Conservation (phyloP, 1,140 invertebrate genomes). For the Drosophila prosaltans region DNA sequence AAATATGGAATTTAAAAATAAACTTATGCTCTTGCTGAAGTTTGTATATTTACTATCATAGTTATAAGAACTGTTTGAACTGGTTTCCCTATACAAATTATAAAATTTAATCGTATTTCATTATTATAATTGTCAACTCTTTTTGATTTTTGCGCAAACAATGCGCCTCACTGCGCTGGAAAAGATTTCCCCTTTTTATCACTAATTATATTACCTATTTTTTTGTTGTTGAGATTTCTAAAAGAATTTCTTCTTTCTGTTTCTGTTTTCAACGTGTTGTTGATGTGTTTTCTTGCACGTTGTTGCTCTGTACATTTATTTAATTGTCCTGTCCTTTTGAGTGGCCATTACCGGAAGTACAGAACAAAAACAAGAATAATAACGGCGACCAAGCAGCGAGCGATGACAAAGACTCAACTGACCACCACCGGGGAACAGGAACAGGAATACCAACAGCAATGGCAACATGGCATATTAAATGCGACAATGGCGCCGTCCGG, state of each 20-base stretch:
- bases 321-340: slow-evolving; percentile 57
- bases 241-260: slow-evolving; percentile 3
- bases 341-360: slow-evolving; percentile 58
- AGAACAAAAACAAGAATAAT: slow-evolving; percentile 12
- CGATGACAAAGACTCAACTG: slow-evolving; percentile 37
- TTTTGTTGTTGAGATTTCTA: background rate
- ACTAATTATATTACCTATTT: background rate
- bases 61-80: too few relatives aligned
- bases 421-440: slow-evolving; percentile 16
- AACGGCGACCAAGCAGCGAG: slow-evolving; percentile 25
- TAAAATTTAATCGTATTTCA: too few relatives aligned
- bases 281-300: slow-evolving; percentile 44
- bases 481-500: slow-evolving; percentile 72
- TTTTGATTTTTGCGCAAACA: too few relatives aligned
- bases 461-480: slow-evolving; percentile 53
- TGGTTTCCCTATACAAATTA: too few relatives aligned
- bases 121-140: too few relatives aligned
- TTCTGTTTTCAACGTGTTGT: slow-evolving; percentile 21
- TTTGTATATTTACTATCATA: too few relatives aligned
- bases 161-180: too few relatives aligned
- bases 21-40: too few relatives aligned
- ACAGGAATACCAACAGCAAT: slow-evolving; percentile 14
- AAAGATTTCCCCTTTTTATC: background rate
- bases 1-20: background rate
- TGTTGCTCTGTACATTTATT: slow-evolving; percentile 58